A percentile compares a stretch with the other conserved stretches of the same genome.
These are phyloP conservation scores for Equus przewalskii DNA, from an alignment of 2,113 vertebrate genomes.

Conservation along the genomic window DNA sequence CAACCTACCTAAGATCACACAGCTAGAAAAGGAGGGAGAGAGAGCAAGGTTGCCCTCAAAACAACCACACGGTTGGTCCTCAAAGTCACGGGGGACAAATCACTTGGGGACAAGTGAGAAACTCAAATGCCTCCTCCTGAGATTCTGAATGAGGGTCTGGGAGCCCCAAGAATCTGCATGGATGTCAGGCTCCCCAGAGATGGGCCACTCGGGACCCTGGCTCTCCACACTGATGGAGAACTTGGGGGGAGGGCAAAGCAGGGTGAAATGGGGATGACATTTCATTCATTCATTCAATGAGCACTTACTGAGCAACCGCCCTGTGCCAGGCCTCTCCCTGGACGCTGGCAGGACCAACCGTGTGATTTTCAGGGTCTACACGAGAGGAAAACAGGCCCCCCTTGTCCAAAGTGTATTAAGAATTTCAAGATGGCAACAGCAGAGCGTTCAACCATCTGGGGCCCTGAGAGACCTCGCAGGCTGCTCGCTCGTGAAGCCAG, in stretches of 20 bases:
- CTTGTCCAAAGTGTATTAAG: background rate
- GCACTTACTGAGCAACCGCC: background rate
- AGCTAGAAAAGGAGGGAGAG: background rate
- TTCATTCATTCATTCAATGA: background rate
- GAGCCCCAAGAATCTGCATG: background rate
- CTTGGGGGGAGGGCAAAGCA: background rate
- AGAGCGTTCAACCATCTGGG: background rate
- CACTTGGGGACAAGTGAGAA: background rate
- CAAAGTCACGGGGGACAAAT: accelerated
- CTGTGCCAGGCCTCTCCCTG: too few relatives aligned
- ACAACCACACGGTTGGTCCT: accelerated
- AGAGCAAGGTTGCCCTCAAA: too few relatives aligned
- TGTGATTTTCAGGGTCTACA: background rate
- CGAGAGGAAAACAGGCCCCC: background rate
- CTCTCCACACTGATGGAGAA: accelerated
- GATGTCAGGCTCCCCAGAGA: background rate
- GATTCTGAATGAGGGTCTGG: background rate
- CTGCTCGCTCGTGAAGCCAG: accelerated
- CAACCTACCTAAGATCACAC: background rate
- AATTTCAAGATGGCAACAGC: background rate
- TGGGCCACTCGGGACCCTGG: background rate
- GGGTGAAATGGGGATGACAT: background rate
- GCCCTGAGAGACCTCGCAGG: accelerated
- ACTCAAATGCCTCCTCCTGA: background rate
- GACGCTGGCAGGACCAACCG: background rate